These are phyloP conservation scores for Limenitis arthemis DNA, from an alignment of 2,888 invertebrate species.

Conservation along the genomic window DNA sequence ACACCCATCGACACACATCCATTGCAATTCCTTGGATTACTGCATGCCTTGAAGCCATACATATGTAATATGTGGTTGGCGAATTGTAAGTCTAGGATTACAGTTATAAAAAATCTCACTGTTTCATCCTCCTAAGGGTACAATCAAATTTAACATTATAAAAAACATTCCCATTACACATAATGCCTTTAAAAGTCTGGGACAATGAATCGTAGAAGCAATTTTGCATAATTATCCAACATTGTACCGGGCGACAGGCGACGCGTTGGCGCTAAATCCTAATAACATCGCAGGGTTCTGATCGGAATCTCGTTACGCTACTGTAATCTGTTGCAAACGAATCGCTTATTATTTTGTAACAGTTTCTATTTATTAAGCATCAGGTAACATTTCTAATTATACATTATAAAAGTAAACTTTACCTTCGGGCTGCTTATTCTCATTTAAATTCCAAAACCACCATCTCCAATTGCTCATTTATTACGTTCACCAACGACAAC, in stretches of 20 bases:
- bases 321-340: slow-evolving; percentile 56
- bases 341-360: slow-evolving; percentile 46
- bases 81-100: slow-evolving; percentile 49
- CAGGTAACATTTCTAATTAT: background rate
- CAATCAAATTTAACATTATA: slow-evolving; percentile 65
- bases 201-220: slow-evolving; percentile 64
- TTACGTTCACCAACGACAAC: slow-evolving; percentile 44
- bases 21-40: slow-evolving; percentile 51
- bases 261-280: slow-evolving; percentile 59
- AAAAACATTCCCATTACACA: slow-evolving; percentile 65
- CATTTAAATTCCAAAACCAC: slow-evolving; percentile 17
- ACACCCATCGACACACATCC: slow-evolving; percentile 52
- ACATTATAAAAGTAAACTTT: background rate
- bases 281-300: slow-evolving; percentile 58
- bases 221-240: slow-evolving; percentile 69
- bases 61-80: slow-evolving; percentile 58
- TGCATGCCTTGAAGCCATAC: slow-evolving; percentile 56
- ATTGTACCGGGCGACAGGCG: slow-evolving; percentile 49
- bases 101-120: slow-evolving; percentile 42
- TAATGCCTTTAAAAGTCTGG: slow-evolving; percentile 66
- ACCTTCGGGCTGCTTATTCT: background rate
- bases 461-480: slow-evolving; percentile 22
- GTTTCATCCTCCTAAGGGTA: slow-evolving; percentile 49
- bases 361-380: slow-evolving; percentile 24
- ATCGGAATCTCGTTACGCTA: slow-evolving; percentile 64